Percentiles rank a stretch among this genome's conserved stretches.
These are phyloP conservation scores for Notothenia rossii DNA, from an alignment of 2,113 vertebrate species.

Conservation along the genomic window DNA sequence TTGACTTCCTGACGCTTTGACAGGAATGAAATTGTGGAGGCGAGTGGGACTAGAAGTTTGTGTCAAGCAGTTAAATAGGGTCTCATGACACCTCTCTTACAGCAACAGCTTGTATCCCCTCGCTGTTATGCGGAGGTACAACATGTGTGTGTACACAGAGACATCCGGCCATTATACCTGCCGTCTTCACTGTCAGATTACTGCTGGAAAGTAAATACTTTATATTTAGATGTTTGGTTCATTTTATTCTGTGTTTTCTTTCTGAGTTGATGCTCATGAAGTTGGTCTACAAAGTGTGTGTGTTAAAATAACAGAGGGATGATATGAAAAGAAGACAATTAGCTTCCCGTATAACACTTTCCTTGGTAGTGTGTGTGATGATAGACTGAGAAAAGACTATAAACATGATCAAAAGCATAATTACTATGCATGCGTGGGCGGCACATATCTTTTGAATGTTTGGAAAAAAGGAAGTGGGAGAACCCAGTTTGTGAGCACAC, in stretches of 20 bases:
- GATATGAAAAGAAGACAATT: constrained; percentile 8
- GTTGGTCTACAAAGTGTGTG: neutral
- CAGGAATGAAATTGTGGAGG: constrained; percentile 19
- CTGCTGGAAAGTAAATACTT: neutral
- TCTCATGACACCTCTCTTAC: constrained; percentile 28
- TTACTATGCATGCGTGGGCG: constrained; percentile 51
- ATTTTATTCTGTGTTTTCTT: neutral
- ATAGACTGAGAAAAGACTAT: neutral
- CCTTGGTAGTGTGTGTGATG: neutral
- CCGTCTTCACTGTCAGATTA: constrained; percentile 40
- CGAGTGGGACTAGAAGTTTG: constrained; percentile 35
- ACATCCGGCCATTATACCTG: constrained; percentile 38
- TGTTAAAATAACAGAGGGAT: neutral
- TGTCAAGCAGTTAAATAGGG: constrained; percentile 41
- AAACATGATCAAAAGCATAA: constrained; percentile 43
- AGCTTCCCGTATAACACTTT: neutral
- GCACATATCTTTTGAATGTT: constrained; percentile 46
- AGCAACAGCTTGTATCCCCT: constrained; percentile 24
- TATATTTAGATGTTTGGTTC: neutral
- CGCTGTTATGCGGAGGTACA: constrained; percentile 15
- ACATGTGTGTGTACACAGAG: constrained; percentile 15
- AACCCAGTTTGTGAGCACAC: neutral
- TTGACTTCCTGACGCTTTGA: constrained; percentile 16
- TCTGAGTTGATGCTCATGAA: neutral
- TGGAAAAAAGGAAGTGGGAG: constrained; percentile 31